Evolutionary conservation across 2,113 vertebrate species (phyloP), one percentile per base, ranked within the genome.

Genomic region (Ophiodon elongatus): DNA sequence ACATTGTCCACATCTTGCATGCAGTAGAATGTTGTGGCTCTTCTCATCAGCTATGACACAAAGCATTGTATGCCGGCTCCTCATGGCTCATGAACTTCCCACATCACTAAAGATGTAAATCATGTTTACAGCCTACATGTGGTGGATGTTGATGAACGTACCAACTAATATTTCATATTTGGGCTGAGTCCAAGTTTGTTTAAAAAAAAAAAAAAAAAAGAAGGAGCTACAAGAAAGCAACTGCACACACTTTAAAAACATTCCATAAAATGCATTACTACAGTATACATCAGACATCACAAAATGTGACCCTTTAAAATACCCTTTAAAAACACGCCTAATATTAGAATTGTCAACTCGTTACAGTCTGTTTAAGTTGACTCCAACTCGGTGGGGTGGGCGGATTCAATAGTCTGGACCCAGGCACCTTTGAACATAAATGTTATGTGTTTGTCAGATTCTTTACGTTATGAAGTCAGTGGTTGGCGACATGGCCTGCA

Each of bases 1-100:
- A 23, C 25, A 45, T 67, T 6, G 19, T 47, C 65, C 3, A 17
- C 39, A 43, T 67, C n/a, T 43, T 43, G 4, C n/a, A 17, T 19
- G 7, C 35, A 43, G 64, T 43, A 33, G 41, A 31, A 8, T 45
- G 15, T 45, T 45, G 43, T 47, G 41, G 15, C 27, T 47, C 8
- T 68, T 47, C 66, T 31, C 43, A 31, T 47, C 21, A 31, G 43
- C 66, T 50, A 68, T 47, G 66, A 50, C 66, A 50, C 27, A 21
- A 68, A 4, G 9, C 33, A n/a, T 6, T 47, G 25, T 21, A 68
- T 21, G 4, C 4, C 15, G 45, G 25, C 41, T 68, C 39, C n/a
- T 47, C 43, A 3, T 29, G 39, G 15, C 41, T 47, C 8, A 7
- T 11, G 15, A n/a, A n/a, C n/a, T n/a, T n/a, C n/a, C n/a, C n/a